Evolutionary conservation across 2,113 vertebrate genomes (phyloP), one percentile per base, ranked within the genome.

Genomic region (Pardalotus punctatus): DNA sequence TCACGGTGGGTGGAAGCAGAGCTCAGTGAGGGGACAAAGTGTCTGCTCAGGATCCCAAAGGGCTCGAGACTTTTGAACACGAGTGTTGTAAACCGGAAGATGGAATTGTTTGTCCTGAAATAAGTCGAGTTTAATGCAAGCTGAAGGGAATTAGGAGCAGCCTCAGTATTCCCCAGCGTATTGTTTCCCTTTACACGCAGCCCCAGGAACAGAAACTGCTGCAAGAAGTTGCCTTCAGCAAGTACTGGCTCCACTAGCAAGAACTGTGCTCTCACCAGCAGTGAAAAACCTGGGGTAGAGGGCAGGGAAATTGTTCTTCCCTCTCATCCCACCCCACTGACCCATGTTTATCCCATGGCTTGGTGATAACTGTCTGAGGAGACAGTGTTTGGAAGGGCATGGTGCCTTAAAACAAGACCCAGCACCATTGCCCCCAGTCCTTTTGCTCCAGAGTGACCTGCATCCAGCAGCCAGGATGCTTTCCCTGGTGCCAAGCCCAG

Each of bases 391-490:
- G 62, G n/a, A 56, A 56, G 62, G 22, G 40, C 33, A 11, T 1
- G 0, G 5, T 18, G 47, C 82, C 48, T 45, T n/a, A 28, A 67
- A 60, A 11, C 14, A 27, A 27, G 7, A 24, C 4, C 11, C 0
- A 0, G 31, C 20, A 31, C 31, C 36, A 6, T 13, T 0, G 0
- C 2, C 12, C 24, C 6, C 0, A 0, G 7, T 27, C 60, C 54
- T 36, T 47, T 69, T 13, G 23, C 19, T 24, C 12, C 35, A 6
- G 24, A 23, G n/a, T 20, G 38, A 5, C n/a, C 36, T 27, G 6
- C 29, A 18, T 2, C 38, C 38, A 33, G 54, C 36, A 62, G 65
- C 67, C 74, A 58, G n/a, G 45, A 38, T 5, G 3, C 33, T 31
- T 25, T n/a, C 7, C 29, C 67, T 36, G 2, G 19, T 18, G 43